phyloP scores from a whole-genome alignment of 2,113 vertebrate species.

The Andinoacara biseriatus region DNA sequence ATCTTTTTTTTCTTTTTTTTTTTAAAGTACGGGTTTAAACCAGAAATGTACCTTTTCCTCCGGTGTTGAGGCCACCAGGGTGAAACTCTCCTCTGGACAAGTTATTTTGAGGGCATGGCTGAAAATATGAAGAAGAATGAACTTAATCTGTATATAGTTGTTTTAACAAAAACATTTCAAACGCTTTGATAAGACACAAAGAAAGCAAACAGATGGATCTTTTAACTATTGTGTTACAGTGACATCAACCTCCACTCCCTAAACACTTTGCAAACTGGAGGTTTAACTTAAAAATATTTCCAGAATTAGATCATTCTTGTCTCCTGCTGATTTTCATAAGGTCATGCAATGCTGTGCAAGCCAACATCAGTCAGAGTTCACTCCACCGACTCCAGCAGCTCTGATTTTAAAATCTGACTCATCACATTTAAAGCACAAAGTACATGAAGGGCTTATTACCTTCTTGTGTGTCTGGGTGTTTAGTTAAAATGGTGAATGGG shows the following conservation, averaged over 20 bases:
- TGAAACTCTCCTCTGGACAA: slow-evolving; percentile 93
- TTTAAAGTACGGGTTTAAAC: neutral
- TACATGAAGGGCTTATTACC: neutral
- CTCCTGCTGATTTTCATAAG: neutral
- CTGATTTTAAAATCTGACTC: neutral
- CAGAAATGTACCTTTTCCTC: slow-evolving; percentile 88
- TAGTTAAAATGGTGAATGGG: neutral
- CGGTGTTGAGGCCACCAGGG: slow-evolving; percentile 88
- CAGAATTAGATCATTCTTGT: neutral
- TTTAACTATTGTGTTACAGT: neutral
- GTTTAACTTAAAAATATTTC: slow-evolving; percentile 9
- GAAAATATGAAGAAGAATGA: slow-evolving; percentile 9
- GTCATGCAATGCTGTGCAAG: neutral
- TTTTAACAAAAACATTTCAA: too few relatives aligned
- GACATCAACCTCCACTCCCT: neutral
- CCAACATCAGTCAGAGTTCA: neutral
- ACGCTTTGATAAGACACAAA: too few relatives aligned
- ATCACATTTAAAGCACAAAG: neutral
- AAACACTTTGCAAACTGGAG: neutral
- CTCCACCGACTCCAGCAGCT: neutral
- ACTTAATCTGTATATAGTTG: neutral
- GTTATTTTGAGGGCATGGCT: slow-evolving; percentile 93
- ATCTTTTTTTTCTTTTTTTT: too few relatives aligned
- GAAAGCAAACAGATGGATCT: neutral
- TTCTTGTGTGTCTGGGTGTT: neutral